phyloP scores from a whole-genome alignment of 2,113 vertebrate species.

The Hippocampus mohnikei region DNA sequence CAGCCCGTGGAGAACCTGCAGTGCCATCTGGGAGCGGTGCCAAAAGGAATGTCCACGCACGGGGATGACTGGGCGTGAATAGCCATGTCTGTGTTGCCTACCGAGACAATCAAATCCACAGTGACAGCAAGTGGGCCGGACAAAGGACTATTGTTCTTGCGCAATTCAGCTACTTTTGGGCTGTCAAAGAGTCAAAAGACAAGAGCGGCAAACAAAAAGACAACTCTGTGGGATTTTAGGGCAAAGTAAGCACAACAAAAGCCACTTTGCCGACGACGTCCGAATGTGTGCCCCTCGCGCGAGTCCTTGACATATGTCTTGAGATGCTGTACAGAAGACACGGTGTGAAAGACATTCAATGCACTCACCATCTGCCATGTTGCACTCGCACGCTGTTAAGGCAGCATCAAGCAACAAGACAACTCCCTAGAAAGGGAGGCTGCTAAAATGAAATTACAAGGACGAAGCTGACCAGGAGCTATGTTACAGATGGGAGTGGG shows the following conservation, averaged over 20 bases:
- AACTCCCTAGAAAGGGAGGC: background rate
- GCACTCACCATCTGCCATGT: slow-evolving; percentile 2
- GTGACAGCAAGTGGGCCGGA: slow-evolving; percentile 62
- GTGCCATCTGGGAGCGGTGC: slow-evolving; percentile 58
- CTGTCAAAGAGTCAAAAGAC: slow-evolving; percentile 39
- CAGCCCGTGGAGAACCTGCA: slow-evolving; percentile 40
- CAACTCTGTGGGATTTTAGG: slow-evolving; percentile 1
- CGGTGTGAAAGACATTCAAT: background rate
- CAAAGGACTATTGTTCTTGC: slow-evolving; percentile 59
- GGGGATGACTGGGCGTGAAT: slow-evolving; percentile 46
- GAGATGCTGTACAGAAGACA: background rate
- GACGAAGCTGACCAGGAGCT: background rate
- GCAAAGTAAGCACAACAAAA: slow-evolving; percentile 8
- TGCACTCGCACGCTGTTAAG: background rate
- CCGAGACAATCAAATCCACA: slow-evolving; percentile 65
- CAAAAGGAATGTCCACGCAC: slow-evolving; percentile 63
- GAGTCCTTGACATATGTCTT: background rate
- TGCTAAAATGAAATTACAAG: background rate
- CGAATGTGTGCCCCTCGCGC: background rate
- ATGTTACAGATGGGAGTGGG: background rate
- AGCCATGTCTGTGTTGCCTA: slow-evolving; percentile 37
- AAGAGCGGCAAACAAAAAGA: slow-evolving; percentile 6
- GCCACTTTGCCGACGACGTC: slow-evolving; percentile 1
- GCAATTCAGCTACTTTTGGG: slow-evolving; percentile 53
- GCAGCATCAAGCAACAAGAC: background rate